A percentile compares a stretch with the other conserved stretches of the same genome.
phyloP scores from a whole-genome alignment of 2,797 vertebrate species.

The Tadarida brasiliensis region DNA sequence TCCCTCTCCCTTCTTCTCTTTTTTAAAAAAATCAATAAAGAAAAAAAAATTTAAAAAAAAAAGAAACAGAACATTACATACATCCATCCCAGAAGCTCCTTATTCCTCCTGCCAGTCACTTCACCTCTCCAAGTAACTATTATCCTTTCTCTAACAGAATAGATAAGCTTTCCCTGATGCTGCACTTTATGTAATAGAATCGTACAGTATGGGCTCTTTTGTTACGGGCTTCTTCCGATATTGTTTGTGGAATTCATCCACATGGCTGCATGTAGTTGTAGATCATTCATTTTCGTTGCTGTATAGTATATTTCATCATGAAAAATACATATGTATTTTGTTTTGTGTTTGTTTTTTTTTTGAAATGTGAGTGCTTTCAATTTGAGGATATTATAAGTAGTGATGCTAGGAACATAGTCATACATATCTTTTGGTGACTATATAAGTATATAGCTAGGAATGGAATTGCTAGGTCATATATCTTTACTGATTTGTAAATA shows the following conservation, averaged over 20 bases:
- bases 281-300: background rate
- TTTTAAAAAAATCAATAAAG: no score
- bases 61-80: conserved; percentile 17
- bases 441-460: background rate
- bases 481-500: conserved; percentile 45
- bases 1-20: no score
- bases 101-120: background rate
- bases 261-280: background rate
- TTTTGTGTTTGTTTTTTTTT: no score
- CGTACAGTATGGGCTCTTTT: background rate
- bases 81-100: background rate
- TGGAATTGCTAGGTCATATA: background rate
- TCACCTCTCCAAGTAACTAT: background rate
- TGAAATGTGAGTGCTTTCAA: background rate
- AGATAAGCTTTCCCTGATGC: background rate
- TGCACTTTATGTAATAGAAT: background rate
- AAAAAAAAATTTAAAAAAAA: no score
- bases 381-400: background rate
- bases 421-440: background rate
- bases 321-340: background rate
- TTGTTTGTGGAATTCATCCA: background rate
- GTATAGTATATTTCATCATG: background rate
- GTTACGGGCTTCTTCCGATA: background rate
- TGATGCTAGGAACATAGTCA: conserved; percentile 13
- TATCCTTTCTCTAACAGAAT: background rate